phyloP scores from a whole-genome alignment of 2,888 invertebrate species.

The Meteorus cinctellus region DNA sequence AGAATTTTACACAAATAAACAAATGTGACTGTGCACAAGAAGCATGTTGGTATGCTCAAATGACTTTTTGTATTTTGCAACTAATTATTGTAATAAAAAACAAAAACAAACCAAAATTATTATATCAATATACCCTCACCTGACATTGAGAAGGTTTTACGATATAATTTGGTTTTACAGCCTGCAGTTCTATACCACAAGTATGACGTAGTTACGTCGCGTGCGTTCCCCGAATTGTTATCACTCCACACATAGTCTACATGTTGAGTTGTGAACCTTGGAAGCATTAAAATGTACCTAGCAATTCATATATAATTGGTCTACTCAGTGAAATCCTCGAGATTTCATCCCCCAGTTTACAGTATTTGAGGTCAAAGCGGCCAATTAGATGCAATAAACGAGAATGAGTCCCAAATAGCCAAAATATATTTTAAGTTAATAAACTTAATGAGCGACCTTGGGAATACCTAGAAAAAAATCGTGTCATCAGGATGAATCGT shows the following conservation, averaged over 20 bases:
- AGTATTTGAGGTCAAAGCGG: no score
- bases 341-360: no score
- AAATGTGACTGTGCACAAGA: background rate
- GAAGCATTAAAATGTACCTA: background rate
- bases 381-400: background rate
- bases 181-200: background rate
- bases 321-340: no score
- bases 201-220: conserved; percentile 3
- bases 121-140: background rate
- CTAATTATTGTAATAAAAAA: conserved; percentile 51
- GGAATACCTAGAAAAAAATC: background rate
- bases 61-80: conserved; percentile 46
- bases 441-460: background rate
- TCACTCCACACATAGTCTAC: background rate
- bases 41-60: conserved; percentile 23
- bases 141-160: background rate
- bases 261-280: conserved; percentile 4
- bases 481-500: background rate
- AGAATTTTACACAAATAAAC: background rate
- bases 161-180: background rate
- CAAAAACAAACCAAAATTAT: background rate
- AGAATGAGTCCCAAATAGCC: background rate
- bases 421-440: background rate
- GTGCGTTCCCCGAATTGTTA: background rate
- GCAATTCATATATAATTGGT: background rate